phyloP scores from a whole-genome alignment of 2,888 invertebrate species.

The Lepidochitona cinerea region DNA sequence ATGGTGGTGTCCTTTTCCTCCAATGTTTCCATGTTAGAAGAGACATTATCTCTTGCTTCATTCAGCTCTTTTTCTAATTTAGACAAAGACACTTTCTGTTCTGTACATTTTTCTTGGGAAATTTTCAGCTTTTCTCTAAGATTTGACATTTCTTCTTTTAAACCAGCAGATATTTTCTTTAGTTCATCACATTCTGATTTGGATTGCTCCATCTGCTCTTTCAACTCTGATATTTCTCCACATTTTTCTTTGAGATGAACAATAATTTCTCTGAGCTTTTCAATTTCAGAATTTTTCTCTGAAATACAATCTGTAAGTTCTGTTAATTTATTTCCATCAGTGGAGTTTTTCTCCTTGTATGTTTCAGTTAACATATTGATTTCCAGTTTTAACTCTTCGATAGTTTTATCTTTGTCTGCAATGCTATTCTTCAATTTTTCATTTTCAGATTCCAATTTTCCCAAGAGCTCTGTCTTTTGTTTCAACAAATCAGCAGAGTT shows the following conservation, averaged over 20 bases:
- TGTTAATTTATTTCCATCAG: not conserved
- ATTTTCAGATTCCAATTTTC: not conserved
- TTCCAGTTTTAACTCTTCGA: not conserved
- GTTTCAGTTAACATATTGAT: not conserved
- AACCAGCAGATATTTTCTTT: not conserved
- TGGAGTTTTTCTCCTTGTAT: not conserved
- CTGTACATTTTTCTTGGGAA: too few species aligned
- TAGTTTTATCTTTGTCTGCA: not conserved
- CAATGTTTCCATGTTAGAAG: constrained; percentile 14
- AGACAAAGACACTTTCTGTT: too few species aligned
- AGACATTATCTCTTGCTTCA: too few species aligned
- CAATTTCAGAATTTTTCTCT: constrained; percentile 13
- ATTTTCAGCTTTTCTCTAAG: too few species aligned
- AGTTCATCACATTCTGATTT: not conserved
- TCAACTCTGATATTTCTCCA: not conserved
- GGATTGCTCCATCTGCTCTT: not conserved
- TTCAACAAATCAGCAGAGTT: not conserved
- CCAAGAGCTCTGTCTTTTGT: not conserved
- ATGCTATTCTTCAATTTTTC: not conserved
- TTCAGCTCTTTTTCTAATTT: too few species aligned
- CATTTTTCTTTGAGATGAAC: not conserved
- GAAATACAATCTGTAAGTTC: not conserved
- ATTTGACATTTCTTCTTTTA: too few species aligned
- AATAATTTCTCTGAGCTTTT: constrained; percentile 12
- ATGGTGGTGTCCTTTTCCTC: constrained; percentile 19